Conservation (phyloP, 2,888 invertebrate species). For the Minunthozetes semirufus region DNA sequence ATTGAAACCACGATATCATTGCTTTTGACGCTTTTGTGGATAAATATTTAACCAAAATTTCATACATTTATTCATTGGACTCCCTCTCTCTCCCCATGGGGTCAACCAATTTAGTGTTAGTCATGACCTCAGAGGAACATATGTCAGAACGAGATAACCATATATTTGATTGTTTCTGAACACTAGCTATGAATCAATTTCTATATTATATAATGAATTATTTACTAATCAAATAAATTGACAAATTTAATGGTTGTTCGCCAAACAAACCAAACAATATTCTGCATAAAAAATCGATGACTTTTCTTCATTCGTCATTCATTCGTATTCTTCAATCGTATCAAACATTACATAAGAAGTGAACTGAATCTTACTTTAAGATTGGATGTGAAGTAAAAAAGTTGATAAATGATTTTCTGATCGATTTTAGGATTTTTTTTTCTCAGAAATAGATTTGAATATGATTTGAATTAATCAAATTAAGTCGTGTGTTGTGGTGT, state of each 20-base stretch:
- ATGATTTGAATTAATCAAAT: no score
- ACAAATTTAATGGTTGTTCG: conserved; percentile 12
- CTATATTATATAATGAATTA: background rate
- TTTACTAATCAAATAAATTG: conserved; percentile 2
- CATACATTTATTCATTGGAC: conserved; percentile 4
- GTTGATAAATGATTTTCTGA: background rate
- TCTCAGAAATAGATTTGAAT: no score
- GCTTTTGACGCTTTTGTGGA: background rate
- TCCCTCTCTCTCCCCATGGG: background rate
- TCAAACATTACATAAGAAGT: background rate
- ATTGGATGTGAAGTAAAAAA: background rate
- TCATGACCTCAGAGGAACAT: conserved; percentile 3
- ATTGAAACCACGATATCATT: background rate
- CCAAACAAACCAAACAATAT: background rate
- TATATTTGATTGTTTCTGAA: conserved; percentile 2
- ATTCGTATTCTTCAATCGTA: background rate
- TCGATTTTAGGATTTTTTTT: background rate
- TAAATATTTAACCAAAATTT: background rate
- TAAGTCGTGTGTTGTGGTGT: no score
- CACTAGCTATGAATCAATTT: background rate
- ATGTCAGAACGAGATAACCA: conserved; percentile 12
- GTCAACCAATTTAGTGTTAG: conserved; percentile 8
- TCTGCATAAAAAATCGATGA: background rate
- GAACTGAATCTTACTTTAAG: background rate
- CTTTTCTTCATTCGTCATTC: no score